Evolutionary conservation across 2,888 invertebrate genomes (phyloP), one percentile per base, ranked within the genome.

Genomic region (Ormyrus labotus): DNA sequence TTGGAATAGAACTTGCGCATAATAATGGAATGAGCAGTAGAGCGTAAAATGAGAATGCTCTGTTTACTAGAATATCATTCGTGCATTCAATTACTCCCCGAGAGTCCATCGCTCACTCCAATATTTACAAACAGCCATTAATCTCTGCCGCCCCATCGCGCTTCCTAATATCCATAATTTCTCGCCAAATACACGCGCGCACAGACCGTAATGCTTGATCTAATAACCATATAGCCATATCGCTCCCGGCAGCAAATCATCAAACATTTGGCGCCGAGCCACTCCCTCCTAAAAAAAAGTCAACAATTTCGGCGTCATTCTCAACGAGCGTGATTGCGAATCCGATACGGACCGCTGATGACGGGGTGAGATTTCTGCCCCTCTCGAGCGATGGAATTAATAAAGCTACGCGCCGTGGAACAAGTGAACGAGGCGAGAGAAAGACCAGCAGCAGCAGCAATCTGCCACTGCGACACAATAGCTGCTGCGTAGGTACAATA

Each of bases 381-480:
- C 75, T 86, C 85, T 84, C 81, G 81, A 86, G 81, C 86, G 88
- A 89, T 89, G 87, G 87, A 90, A 90, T 90, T 90, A 90, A 90
- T 90, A 90, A 90, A 89, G 90, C 89, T 19, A 73, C 78, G 83
- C 84, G 82, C 83, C 73, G 82, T 82, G 82, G 84, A 85, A 63
- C 73, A 60, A 73, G 74, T 61, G 78, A 71, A 57, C 61, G 67
- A 64, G 64, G 45, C n/a, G 19, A 10, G 58, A 51, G 70, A 63
- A 50, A 64, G 34, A 19, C 48, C 57, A 10, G 63, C 19, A 19
- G 19, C 19, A 19, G 48, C 61, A 48, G 34, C 78, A 80, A 80
- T 80, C 79, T 80, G 80, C 67, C 67, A 67, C 48, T 45, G 61
- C 53, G 45, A 71, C 60, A 71, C 58, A 71, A 71, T 71, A n/a